These are phyloP conservation scores for Tiliacea aurago DNA, from an alignment of 2,888 invertebrate species.

Conservation along the genomic window DNA sequence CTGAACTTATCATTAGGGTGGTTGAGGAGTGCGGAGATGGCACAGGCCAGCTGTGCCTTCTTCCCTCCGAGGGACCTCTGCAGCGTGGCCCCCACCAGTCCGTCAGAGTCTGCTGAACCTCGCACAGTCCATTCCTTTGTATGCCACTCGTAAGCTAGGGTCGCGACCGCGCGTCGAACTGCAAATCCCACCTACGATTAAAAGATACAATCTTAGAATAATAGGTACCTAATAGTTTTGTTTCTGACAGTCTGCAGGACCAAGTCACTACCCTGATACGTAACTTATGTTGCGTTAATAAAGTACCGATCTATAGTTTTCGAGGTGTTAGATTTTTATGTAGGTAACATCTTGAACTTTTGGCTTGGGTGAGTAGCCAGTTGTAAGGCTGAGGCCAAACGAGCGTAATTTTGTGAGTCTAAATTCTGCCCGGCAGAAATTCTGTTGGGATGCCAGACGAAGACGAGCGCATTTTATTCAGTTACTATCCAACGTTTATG, in stretches of 20 bases:
- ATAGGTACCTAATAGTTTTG: neutral
- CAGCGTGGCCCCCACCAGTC: slow-evolving; percentile 85
- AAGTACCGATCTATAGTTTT: neutral
- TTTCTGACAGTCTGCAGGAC: neutral
- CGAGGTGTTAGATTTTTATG: neutral
- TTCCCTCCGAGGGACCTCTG: slow-evolving; percentile 83
- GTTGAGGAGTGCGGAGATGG: slow-evolving; percentile 86
- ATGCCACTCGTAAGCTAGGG: slow-evolving; percentile 86
- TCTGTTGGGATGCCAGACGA: too few relatives aligned
- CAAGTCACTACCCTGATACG: neutral
- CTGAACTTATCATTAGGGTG: slow-evolving; percentile 88
- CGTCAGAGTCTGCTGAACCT: slow-evolving; percentile 86
- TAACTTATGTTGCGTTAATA: neutral
- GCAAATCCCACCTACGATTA: slow-evolving; percentile 82
- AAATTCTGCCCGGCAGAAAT: too few relatives aligned
- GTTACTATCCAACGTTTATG: too few relatives aligned
- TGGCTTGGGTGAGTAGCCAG: neutral
- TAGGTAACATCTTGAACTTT: neutral
- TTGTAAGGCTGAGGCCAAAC: too few relatives aligned
- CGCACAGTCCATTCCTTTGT: slow-evolving; percentile 84
- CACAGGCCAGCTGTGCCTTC: slow-evolving; percentile 81
- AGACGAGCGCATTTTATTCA: too few relatives aligned
- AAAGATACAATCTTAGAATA: neutral
- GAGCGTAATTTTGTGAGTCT: too few relatives aligned
- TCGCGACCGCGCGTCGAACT: slow-evolving; percentile 82